A percentile compares a stretch with the other conserved stretches of the same genome.
phyloP scores from a whole-genome alignment of 2,797 vertebrate genomes.

The Prunella strophiata region DNA sequence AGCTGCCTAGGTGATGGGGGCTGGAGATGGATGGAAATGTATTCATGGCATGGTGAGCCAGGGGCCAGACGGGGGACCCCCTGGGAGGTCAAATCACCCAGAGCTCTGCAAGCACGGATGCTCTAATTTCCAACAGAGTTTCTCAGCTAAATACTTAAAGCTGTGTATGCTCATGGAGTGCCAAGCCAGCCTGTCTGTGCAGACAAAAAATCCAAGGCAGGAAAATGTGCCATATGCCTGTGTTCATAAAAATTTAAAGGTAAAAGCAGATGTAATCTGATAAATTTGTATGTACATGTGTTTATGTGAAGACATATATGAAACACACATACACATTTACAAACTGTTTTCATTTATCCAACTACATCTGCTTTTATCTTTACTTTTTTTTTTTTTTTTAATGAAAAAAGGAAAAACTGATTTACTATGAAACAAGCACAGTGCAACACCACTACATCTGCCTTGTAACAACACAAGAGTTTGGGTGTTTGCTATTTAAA shows the following conservation, averaged over 20 bases:
- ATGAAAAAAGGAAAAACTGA: background rate
- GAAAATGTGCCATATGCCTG: conserved; percentile 76
- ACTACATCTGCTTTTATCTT: conserved; percentile 51
- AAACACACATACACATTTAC: conserved; percentile 33
- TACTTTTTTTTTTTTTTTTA: background rate
- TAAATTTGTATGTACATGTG: conserved; percentile 64
- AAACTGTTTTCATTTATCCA: conserved; percentile 51
- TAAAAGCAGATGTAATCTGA: conserved; percentile 81
- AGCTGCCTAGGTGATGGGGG: conserved; percentile 94
- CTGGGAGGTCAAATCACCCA: conserved; percentile 87
- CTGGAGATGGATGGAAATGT: conserved; percentile 84
- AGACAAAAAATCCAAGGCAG: conserved; percentile 65
- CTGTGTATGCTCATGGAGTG: conserved; percentile 74
- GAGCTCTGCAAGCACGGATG: conserved; percentile 77
- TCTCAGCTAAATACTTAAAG: conserved; percentile 80
- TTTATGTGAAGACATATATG: conserved; percentile 70
- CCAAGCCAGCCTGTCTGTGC: conserved; percentile 71
- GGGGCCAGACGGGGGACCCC: conserved; percentile 81
- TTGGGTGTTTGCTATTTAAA: conserved; percentile 10
- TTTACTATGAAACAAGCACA: background rate
- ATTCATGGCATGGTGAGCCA: conserved; percentile 84
- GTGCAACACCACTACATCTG: conserved; percentile 35
- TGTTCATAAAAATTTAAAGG: conserved; percentile 82
- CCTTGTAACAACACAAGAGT: conserved; percentile 22
- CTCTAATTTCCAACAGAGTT: conserved; percentile 79